Evolutionary conservation across 2,113 vertebrate genomes (phyloP).

Genomic region (Protobothrops mucrosquamatus): DNA sequence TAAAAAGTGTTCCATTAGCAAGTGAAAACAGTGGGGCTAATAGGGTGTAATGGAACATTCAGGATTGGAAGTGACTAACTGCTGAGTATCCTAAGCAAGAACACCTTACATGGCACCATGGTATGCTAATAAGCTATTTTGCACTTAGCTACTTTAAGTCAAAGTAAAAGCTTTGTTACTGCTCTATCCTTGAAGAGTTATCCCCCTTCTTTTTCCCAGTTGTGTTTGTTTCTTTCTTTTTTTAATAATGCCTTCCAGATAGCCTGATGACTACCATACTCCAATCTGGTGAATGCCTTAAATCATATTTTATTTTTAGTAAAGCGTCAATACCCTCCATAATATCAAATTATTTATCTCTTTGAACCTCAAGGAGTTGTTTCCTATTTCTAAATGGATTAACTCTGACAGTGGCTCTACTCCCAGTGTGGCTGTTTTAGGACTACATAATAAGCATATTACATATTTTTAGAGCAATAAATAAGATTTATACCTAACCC

Average conservation of each 20-base stretch:
- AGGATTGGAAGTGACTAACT: background rate
- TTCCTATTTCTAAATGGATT: constrained; percentile 67
- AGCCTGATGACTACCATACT: constrained; percentile 1
- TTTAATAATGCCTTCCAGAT: constrained; percentile 9
- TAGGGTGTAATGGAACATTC: background rate
- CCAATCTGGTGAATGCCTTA: constrained; percentile 36
- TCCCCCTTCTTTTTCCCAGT: background rate
- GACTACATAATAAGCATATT: constrained; percentile 72
- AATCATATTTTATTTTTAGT: constrained; percentile 43
- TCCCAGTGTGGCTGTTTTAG: constrained; percentile 52
- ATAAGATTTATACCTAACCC: constrained; percentile 75
- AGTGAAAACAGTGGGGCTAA: background rate
- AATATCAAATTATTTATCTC: constrained; percentile 52
- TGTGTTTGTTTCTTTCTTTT: background rate
- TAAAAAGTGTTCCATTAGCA: background rate
- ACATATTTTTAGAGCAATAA: constrained; percentile 71
- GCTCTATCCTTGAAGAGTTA: background rate
- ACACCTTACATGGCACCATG: background rate
- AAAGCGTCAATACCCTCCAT: constrained; percentile 29
- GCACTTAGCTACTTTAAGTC: background rate
- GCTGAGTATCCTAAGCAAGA: background rate
- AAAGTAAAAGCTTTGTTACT: background rate
- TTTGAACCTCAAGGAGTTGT: constrained; percentile 51
- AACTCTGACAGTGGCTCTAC: constrained; percentile 64
- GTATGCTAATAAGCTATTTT: background rate